These are phyloP conservation scores for Picathartes gymnocephalus DNA, from an alignment of 2,113 vertebrate genomes.

Conservation along the genomic window DNA sequence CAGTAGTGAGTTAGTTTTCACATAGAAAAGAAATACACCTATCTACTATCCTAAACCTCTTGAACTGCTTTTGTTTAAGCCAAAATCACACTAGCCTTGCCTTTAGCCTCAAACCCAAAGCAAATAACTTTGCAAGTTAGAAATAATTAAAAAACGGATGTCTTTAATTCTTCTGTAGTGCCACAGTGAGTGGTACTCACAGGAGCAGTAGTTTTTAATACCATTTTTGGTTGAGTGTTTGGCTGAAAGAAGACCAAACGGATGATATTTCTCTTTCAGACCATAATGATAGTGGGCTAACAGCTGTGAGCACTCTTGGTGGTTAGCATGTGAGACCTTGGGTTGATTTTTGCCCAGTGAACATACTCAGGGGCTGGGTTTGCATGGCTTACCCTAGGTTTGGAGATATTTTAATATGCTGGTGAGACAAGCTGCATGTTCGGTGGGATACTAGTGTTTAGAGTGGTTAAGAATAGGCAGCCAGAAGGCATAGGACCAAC, in stretches of 20 bases:
- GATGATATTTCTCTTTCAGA: neutral
- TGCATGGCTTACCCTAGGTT: neutral
- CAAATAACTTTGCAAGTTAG: neutral
- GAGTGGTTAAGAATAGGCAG: neutral
- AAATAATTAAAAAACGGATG: neutral
- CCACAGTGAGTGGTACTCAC: neutral
- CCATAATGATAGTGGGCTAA: neutral
- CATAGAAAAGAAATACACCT: neutral
- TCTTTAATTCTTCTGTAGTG: neutral
- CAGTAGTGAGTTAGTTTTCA: neutral
- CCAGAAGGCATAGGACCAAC: neutral
- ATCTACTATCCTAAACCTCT: neutral
- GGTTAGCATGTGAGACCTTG: neutral
- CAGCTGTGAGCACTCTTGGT: neutral
- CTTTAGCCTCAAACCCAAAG: neutral
- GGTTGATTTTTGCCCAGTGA: slow-evolving; percentile 24
- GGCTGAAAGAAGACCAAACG: neutral
- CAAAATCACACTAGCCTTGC: neutral
- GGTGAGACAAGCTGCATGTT: neutral
- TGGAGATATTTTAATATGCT: neutral
- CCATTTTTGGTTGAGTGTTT: neutral
- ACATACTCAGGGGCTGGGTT: neutral
- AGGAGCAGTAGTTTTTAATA: neutral
- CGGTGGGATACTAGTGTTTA: slow-evolving; percentile 6
- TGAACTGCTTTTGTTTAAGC: neutral